Conservation (phyloP, 1,140 invertebrate genomes). For the Eumeta japonica region DNA sequence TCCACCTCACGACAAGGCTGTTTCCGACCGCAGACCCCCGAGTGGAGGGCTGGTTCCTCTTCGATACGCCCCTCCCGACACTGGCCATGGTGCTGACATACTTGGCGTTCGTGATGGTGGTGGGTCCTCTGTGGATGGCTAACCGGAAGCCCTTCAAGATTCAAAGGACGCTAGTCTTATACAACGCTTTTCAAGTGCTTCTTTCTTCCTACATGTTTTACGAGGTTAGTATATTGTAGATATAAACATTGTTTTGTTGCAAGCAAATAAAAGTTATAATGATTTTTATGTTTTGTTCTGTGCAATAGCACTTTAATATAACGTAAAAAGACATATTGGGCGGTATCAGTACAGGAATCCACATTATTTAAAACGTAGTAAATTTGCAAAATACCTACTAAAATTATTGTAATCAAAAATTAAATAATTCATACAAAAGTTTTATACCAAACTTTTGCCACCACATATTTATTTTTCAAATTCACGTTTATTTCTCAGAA, state of each 20-base stretch:
- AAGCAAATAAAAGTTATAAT: too few species aligned
- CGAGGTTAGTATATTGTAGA: slow-evolving; percentile 79
- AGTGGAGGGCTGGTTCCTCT: slow-evolving; percentile 86
- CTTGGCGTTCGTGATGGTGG: slow-evolving; percentile 74
- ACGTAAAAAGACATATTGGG: too few species aligned
- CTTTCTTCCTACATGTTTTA: slow-evolving; percentile 86
- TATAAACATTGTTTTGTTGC: background rate
- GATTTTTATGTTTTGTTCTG: too few species aligned
- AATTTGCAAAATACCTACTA: background rate
- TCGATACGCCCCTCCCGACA: slow-evolving; percentile 86
- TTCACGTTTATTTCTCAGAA: too few species aligned
- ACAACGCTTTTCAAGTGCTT: slow-evolving; percentile 87
- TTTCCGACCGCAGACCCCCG: slow-evolving; percentile 70
- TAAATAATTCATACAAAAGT: too few species aligned
- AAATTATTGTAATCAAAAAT: too few species aligned
- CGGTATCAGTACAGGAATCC: too few species aligned
- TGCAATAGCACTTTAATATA: too few species aligned
- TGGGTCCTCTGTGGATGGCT: slow-evolving; percentile 85
- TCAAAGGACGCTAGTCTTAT: slow-evolving; percentile 75
- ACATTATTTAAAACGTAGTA: too few species aligned
- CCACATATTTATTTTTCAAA: too few species aligned
- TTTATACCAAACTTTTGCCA: too few species aligned
- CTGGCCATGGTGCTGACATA: slow-evolving; percentile 78
- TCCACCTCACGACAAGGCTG: background rate
- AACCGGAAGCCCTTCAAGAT: slow-evolving; percentile 85